Conservation (phyloP, 2,113 vertebrate species). For the Gnathochromis pfefferi region DNA sequence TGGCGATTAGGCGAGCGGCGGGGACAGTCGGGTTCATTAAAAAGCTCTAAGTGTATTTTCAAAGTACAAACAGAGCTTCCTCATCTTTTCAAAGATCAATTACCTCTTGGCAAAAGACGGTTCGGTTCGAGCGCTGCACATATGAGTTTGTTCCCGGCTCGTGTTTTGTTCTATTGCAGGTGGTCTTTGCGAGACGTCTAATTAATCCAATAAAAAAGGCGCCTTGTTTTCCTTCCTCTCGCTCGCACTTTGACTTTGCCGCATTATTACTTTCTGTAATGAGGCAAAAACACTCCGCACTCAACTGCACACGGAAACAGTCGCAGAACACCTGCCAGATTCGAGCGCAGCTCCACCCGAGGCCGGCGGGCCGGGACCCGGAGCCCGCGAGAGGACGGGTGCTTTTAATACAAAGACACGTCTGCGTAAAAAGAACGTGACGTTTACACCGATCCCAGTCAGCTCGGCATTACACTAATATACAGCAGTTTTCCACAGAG, state of each 20-base stretch:
- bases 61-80: conserved; percentile 26
- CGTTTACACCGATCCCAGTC: rapidly evolving
- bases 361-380: conserved; percentile 28
- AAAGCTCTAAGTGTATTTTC: conserved; percentile 28
- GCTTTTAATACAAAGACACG: neutral
- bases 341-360: conserved; percentile 18
- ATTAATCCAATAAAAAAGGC: conserved; percentile 71
- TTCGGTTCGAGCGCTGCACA: conserved; percentile 11
- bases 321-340: conserved; percentile 21
- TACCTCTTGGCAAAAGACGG: conserved; percentile 12
- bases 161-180: conserved; percentile 67
- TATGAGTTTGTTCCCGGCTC: conserved; percentile 23
- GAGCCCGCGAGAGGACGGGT: neutral
- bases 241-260: conserved; percentile 62
- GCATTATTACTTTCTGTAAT: conserved; percentile 73
- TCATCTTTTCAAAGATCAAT: conserved; percentile 21
- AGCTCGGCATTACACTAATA: neutral
- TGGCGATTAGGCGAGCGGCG: conserved; percentile 34
- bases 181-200: conserved; percentile 69
- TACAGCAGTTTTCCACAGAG: rapidly evolving
- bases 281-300: conserved; percentile 64
- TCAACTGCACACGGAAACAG: conserved; percentile 40
- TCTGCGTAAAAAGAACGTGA: neutral
- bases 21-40: conserved; percentile 24
- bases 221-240: conserved; percentile 69